phyloP scores from a whole-genome alignment of 2,888 invertebrate species.

The Chirona hameri region DNA sequence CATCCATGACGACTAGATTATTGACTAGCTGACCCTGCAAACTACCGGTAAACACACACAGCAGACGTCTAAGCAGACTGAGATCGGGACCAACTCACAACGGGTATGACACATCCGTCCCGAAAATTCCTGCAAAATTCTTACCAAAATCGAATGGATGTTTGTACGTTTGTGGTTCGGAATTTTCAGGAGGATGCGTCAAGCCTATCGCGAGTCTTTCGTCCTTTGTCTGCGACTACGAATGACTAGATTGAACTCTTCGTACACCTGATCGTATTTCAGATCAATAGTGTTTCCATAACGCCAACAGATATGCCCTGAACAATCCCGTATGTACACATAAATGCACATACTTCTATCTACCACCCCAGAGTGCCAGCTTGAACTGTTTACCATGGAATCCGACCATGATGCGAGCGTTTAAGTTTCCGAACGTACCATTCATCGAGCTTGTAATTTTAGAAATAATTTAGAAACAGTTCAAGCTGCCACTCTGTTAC shows the following conservation, averaged over 20 bases:
- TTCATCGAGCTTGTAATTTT: too few species aligned
- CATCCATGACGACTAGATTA: not conserved
- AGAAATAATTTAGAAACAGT: too few species aligned
- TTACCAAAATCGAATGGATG: too few species aligned
- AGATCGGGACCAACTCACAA: not conserved
- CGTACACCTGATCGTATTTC: not conserved
- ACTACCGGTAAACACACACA: not conserved
- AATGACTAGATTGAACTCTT: slow-evolving; percentile 2
- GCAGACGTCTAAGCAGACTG: not conserved
- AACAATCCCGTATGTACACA: not conserved
- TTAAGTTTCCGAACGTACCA: too few species aligned
- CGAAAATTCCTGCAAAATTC: not conserved
- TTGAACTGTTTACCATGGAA: too few species aligned
- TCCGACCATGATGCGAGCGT: too few species aligned
- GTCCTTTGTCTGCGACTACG: not conserved
- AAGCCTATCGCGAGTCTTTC: not conserved
- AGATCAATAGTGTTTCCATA: not conserved
- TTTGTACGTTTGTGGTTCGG: too few species aligned
- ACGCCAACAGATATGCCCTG: not conserved
- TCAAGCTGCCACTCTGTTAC: not conserved
- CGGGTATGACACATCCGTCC: not conserved
- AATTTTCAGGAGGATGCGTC: too few species aligned
- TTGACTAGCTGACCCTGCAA: not conserved
- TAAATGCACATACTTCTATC: not conserved
- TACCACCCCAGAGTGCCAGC: not conserved